Percentiles rank a stretch among this genome's conserved stretches.
Conservation (phyloP, 2,113 vertebrate genomes). For the Mesitornis unicolor region DNA sequence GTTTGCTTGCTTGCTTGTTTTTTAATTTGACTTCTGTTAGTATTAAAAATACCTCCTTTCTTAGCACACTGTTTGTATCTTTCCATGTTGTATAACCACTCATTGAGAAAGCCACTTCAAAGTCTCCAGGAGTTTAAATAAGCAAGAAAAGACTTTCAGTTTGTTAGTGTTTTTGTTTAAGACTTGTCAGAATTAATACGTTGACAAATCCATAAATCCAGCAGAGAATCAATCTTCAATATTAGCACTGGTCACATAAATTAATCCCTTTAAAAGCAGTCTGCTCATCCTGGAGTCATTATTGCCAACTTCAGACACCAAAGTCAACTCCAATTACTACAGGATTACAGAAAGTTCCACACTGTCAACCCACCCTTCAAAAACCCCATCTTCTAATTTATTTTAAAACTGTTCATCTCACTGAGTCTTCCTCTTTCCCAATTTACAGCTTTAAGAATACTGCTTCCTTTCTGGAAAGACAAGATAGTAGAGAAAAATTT, state of each 20-base stretch:
- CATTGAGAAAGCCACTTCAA: background rate
- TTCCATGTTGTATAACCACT: background rate
- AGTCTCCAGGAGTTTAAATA: background rate
- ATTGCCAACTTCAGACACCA: background rate
- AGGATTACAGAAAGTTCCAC: background rate
- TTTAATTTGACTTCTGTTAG: background rate
- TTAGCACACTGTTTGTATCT: background rate
- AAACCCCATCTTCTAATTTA: background rate
- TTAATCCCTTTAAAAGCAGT: background rate
- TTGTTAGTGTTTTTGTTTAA: background rate
- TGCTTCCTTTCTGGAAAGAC: background rate
- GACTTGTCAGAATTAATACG: background rate
- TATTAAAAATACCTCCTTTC: background rate
- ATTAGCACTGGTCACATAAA: background rate
- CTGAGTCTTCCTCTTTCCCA: background rate
- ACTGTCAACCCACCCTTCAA: background rate
- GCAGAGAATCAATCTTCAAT: background rate
- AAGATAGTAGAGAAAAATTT: background rate
- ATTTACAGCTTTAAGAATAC: background rate
- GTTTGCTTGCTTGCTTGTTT: background rate
- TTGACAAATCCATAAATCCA: background rate
- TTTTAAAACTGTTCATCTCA: background rate
- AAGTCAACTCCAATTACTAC: background rate
- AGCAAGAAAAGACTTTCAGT: background rate
- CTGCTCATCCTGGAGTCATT: background rate